Evolutionary conservation across 2,888 invertebrate species (phyloP).

Genomic region (Acronicta aceris): DNA sequence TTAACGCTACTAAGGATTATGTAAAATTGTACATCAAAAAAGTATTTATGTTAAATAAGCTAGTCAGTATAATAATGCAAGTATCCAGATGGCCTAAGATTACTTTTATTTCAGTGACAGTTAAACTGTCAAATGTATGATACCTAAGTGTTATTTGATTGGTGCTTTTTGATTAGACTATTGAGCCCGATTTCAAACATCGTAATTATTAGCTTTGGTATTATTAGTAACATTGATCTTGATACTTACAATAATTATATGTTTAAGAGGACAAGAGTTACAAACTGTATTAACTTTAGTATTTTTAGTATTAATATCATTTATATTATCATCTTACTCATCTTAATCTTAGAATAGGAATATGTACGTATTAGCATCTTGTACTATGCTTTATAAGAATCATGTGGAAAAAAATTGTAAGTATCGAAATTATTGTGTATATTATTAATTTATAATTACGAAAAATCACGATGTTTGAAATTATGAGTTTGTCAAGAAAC

Average conservation of each 20-base stretch:
- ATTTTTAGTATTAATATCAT: conserved; percentile 9
- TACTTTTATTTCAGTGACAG: conserved; percentile 38
- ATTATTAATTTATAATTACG: conserved; percentile 5
- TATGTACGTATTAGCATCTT: neutral
- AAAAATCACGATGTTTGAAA: conserved; percentile 64
- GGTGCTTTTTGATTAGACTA: conserved; percentile 70
- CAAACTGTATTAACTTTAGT: conserved; percentile 5
- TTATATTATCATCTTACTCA: neutral
- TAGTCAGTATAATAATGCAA: conserved; percentile 64
- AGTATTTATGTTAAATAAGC: conserved; percentile 20
- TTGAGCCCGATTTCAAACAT: conserved; percentile 84
- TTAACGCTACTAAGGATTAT: conserved; percentile 33
- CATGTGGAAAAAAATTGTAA: conserved; percentile 14
- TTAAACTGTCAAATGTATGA: conserved; percentile 40
- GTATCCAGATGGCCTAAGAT: conserved; percentile 80
- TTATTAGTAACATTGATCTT: conserved; percentile 16
- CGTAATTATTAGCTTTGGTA: conserved; percentile 30
- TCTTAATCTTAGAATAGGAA: neutral
- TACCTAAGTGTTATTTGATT: conserved; percentile 54
- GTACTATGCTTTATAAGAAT: no score
- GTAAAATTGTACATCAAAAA: conserved; percentile 23
- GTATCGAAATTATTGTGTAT: conserved; percentile 19
- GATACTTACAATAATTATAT: conserved; percentile 26
- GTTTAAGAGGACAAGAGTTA: neutral
- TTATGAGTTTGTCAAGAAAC: conserved; percentile 60